Evolutionary conservation across 2,888 invertebrate species (phyloP).

Genomic region (Tachina fera): DNA sequence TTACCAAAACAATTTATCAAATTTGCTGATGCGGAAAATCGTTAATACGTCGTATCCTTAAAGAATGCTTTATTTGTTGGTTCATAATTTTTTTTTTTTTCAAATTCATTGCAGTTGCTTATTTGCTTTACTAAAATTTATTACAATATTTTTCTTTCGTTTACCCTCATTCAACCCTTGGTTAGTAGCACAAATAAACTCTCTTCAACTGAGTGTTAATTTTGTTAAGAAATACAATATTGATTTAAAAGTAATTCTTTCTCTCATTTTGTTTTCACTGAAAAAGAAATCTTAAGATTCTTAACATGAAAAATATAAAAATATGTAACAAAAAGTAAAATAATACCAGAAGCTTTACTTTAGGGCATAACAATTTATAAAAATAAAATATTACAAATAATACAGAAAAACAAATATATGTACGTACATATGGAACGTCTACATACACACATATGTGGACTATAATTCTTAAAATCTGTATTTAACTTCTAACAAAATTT

Average conservation of each 20-base stretch:
- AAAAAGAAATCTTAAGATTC: conserved; percentile 21
- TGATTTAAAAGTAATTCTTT: conserved; percentile 60
- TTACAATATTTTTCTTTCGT: not conserved
- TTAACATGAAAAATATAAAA: not conserved
- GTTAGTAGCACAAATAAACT: conserved; percentile 3
- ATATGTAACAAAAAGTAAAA: conserved; percentile 8
- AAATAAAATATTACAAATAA: not conserved
- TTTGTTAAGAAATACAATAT: conserved; percentile 59
- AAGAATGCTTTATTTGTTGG: too few species aligned
- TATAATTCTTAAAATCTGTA: not conserved
- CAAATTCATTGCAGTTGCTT: not conserved
- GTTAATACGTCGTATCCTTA: too few species aligned
- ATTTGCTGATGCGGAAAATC: too few species aligned
- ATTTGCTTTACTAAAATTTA: not conserved
- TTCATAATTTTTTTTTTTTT: not conserved
- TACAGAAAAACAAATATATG: not conserved
- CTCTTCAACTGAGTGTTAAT: conserved; percentile 23
- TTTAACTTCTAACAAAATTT: not conserved
- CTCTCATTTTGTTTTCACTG: conserved; percentile 19
- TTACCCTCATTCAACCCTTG: not conserved
- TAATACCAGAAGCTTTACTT: conserved; percentile 8
- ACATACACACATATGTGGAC: not conserved
- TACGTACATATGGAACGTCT: not conserved
- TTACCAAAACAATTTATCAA: too few species aligned
- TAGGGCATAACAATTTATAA: not conserved